Conservation (phyloP, 2,888 invertebrate genomes). For the Heliconius ismenius region DNA sequence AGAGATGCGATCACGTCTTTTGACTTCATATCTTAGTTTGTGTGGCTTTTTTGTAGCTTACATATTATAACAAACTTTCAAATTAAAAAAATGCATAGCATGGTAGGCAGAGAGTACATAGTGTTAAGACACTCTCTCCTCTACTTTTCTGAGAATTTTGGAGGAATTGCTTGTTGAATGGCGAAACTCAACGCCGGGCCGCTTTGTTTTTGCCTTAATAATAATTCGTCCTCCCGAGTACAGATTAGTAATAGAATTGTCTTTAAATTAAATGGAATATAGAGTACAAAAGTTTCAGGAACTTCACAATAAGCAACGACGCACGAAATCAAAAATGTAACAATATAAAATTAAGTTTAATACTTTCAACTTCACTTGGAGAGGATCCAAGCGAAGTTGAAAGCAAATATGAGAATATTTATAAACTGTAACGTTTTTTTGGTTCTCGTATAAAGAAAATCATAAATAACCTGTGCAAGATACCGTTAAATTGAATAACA, state of each 20-base stretch:
- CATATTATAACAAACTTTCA: not conserved
- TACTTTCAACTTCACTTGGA: not conserved
- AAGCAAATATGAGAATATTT: slow-evolving; percentile 5
- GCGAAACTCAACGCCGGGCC: no score
- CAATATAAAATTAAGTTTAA: not conserved
- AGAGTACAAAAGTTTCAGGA: not conserved
- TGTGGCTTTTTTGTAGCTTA: not conserved
- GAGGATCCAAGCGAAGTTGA: not conserved
- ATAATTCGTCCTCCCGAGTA: no score
- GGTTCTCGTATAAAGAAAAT: not conserved
- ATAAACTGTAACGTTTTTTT: not conserved
- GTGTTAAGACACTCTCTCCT: no score
- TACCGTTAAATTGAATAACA: slow-evolving; percentile 11
- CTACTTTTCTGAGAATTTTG: no score
- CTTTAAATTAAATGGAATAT: not conserved
- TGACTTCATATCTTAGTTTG: slow-evolving; percentile 1
- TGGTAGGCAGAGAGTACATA: no score
- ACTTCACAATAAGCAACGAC: not conserved
- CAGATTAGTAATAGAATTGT: no score
- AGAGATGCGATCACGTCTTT: slow-evolving; percentile 15
- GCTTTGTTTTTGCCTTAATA: no score
- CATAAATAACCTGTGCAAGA: slow-evolving; percentile 3
- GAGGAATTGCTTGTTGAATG: no score
- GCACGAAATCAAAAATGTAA: not conserved
- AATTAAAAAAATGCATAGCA: no score